These are phyloP conservation scores for Illadopsis cleaveri DNA, from an alignment of 2,113 vertebrate species.

Conservation along the genomic window DNA sequence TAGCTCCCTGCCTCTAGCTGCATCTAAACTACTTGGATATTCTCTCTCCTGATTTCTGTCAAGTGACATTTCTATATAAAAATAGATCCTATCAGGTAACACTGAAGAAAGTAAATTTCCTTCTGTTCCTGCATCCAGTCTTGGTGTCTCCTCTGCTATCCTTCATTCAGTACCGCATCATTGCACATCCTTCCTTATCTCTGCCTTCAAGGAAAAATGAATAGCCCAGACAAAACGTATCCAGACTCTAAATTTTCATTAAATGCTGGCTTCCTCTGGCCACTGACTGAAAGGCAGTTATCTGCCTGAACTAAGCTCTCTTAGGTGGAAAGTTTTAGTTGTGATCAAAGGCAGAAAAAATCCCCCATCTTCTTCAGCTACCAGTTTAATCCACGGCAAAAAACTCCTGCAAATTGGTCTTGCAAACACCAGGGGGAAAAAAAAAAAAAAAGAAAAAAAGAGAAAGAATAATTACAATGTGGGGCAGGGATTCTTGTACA, in stretches of 20 bases:
- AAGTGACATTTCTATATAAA: conserved; percentile 22
- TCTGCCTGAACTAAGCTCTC: neutral
- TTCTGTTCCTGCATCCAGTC: neutral
- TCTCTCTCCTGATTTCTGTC: neutral
- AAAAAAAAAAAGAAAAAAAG: neutral
- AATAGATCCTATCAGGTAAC: conserved; percentile 12
- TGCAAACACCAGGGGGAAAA: neutral
- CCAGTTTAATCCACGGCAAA: neutral
- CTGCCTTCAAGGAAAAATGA: conserved; percentile 17
- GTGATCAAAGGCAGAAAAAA: neutral
- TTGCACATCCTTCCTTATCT: neutral
- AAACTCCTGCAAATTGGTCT: neutral
- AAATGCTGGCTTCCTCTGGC: neutral
- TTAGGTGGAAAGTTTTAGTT: neutral
- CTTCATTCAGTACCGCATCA: neutral
- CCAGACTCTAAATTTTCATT: neutral
- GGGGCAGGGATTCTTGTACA: neutral
- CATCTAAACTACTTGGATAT: neutral
- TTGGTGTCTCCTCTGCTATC: neutral
- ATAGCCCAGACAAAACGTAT: neutral
- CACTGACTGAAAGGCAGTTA: neutral
- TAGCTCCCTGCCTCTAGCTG: neutral
- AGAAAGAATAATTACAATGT: neutral
- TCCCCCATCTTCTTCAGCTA: neutral
- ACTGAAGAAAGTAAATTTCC: neutral